Conservation (phyloP, 2,113 vertebrate genomes). For the Dipodomys stephensi region DNA sequence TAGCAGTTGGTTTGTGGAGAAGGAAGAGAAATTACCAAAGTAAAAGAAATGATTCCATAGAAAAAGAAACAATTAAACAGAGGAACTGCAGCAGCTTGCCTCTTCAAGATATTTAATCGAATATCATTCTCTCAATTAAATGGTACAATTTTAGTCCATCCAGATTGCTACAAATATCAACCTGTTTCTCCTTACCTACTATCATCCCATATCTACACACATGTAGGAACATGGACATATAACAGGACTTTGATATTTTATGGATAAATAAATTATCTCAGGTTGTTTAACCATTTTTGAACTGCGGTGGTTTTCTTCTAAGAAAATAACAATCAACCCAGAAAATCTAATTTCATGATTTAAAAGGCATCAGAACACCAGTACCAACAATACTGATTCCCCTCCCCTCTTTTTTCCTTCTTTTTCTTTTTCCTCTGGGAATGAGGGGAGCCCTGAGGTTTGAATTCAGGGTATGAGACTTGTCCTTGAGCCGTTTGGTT, state of each 20-base stretch:
- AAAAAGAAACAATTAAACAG: background rate
- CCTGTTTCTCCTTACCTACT: rapidly evolving
- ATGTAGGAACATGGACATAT: background rate
- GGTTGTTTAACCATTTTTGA: background rate
- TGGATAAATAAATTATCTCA: background rate
- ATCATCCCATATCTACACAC: background rate
- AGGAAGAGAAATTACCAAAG: background rate
- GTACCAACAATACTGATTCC: background rate
- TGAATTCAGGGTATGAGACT: too few species aligned
- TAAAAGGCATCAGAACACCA: background rate
- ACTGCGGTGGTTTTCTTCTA: background rate
- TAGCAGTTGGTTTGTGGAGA: background rate
- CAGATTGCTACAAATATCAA: background rate
- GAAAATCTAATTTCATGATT: background rate
- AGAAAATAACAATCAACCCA: background rate
- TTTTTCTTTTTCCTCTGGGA: too few species aligned
- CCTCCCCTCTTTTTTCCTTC: background rate
- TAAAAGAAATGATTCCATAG: background rate
- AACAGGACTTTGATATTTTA: background rate
- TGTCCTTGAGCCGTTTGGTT: too few species aligned
- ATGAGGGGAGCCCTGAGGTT: too few species aligned
- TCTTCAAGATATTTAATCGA: background rate
- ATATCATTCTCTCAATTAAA: background rate
- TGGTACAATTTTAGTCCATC: background rate
- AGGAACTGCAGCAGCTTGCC: background rate